Evolutionary conservation across 2,113 vertebrate genomes (phyloP).

Genomic region (Takifugu bimaculatus): DNA sequence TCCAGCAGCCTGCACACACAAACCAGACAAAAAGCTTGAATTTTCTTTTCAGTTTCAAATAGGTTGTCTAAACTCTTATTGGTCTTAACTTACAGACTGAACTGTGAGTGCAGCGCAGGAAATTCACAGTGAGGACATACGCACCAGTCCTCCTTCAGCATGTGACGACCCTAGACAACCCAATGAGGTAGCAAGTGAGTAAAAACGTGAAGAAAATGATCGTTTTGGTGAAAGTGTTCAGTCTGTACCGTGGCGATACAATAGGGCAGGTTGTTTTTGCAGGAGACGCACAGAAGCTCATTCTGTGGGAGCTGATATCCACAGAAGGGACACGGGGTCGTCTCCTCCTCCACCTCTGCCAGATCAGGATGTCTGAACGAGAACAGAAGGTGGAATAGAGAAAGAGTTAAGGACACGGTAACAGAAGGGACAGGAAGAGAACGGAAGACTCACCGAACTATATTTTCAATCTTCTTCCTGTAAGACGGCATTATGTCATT

Average conservation of each 20-base stretch:
- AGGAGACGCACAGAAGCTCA: constrained; percentile 88
- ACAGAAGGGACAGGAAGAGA: not conserved
- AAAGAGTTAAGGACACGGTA: not conserved
- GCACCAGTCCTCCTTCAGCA: constrained; percentile 91
- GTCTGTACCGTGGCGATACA: constrained; percentile 87
- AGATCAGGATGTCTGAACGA: constrained; percentile 82
- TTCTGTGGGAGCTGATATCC: constrained; percentile 85
- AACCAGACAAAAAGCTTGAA: not conserved
- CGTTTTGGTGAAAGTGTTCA: not conserved
- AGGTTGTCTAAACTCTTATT: no score
- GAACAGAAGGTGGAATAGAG: not conserved
- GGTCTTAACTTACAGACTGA: constrained; percentile 79
- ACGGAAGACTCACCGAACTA: constrained; percentile 83
- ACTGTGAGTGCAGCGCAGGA: constrained; percentile 87
- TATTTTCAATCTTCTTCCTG: constrained; percentile 93
- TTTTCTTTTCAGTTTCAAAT: no score
- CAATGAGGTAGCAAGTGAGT: not conserved
- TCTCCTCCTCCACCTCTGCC: constrained; percentile 85
- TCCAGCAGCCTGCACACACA: constrained; percentile 79
- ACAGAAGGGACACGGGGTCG: constrained; percentile 86
- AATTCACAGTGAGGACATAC: constrained; percentile 90
- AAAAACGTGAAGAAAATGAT: no score
- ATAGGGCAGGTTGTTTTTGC: constrained; percentile 94
- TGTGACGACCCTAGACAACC: constrained; percentile 84
- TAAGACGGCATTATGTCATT: constrained; percentile 89